Base-by-base conservation (phyloP, 2,888 invertebrate species). In the Dicyrtoma fusca region DNA sequence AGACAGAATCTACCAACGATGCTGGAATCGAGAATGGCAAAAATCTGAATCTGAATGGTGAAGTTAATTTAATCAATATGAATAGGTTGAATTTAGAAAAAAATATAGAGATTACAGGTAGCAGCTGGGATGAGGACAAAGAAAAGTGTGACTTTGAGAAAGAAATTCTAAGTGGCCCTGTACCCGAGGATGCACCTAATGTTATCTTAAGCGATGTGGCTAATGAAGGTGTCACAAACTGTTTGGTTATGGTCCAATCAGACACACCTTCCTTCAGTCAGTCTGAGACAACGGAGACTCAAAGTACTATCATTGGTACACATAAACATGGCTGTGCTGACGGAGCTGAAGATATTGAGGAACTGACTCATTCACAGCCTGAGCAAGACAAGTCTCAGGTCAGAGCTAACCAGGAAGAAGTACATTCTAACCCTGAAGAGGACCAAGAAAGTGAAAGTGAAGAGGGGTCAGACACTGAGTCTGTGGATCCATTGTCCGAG, bases 391-490 rank as follows among this genome's bases (percentile, higher is more conserved):
- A 49, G 4, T 49, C 1, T 11, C n/a, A 26, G 34, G 17, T 34
- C 2, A 34, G n/a, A 42, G 14, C 17, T 59, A 25, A 69, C 62
- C 10, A 69, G 73, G 72, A 73, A 75, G 17, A 76, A 79, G 74
- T 82, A 81, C 47, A 78, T 87, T 83, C 85, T 75, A 80, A 87
- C 80, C 81, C 84, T 82, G 82, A 83, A 81, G 80, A 83, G 76
- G 80, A 84, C 82, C 79, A 82, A 23, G 77, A 81, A 17, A 61
- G 64, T 21, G 74, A 57, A 34, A 49, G 59, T 42, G 74, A 72
- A 45, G 72, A 63, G 42, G 76, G 74, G 23, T 75, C 75, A 0
- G 78, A 76, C 51, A 74, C 73, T 1, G 70, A 83, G 34, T 75
- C 81, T 0, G 82, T 81, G 14, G 79, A 81, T 13, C 80, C 82